phyloP scores from a whole-genome alignment of 2,888 invertebrate species.

The Oithona nana region DNA sequence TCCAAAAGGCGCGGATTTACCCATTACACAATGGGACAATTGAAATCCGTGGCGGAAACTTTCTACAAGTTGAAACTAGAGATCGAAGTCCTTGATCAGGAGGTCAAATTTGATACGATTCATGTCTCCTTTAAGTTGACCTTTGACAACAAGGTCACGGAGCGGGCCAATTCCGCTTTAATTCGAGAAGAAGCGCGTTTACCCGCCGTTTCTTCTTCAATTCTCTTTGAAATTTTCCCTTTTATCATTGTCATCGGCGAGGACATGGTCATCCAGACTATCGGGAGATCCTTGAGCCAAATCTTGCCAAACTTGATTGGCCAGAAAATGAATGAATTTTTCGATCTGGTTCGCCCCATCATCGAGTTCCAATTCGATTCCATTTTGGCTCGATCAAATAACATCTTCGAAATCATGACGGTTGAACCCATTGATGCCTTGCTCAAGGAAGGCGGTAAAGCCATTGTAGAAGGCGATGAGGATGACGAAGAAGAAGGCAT shows the following conservation, averaged over 20 bases:
- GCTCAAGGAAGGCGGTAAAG: conserved; percentile 33
- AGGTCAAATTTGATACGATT: conserved; percentile 67
- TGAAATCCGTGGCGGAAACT: conserved; percentile 61
- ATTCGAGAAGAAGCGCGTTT: conserved; percentile 70
- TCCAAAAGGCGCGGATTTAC: conserved; percentile 83
- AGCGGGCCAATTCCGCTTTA: conserved; percentile 51
- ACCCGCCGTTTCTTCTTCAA: conserved; percentile 44
- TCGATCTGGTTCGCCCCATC: conserved; percentile 72
- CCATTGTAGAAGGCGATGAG: conserved; percentile 37
- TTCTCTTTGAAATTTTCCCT: conserved; percentile 88
- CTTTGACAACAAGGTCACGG: conserved; percentile 77
- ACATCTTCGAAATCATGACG: conserved; percentile 84
- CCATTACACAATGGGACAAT: conserved; percentile 92
- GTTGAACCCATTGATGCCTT: conserved; percentile 52
- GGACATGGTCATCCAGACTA: conserved; percentile 69
- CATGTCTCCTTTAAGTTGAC: conserved; percentile 82
- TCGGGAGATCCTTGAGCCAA: conserved; percentile 57
- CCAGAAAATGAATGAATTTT: conserved; percentile 75
- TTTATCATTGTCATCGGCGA: conserved; percentile 88
- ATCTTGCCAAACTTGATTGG: conserved; percentile 69
- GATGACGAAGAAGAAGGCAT: conserved; percentile 23
- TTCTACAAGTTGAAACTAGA: conserved; percentile 89
- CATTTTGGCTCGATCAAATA: conserved; percentile 68
- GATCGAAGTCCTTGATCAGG: conserved; percentile 70
- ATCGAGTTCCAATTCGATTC: conserved; percentile 53